Evolutionary conservation across 1,140 invertebrate species (phyloP).

Genomic region (Drosophila sechellia): DNA sequence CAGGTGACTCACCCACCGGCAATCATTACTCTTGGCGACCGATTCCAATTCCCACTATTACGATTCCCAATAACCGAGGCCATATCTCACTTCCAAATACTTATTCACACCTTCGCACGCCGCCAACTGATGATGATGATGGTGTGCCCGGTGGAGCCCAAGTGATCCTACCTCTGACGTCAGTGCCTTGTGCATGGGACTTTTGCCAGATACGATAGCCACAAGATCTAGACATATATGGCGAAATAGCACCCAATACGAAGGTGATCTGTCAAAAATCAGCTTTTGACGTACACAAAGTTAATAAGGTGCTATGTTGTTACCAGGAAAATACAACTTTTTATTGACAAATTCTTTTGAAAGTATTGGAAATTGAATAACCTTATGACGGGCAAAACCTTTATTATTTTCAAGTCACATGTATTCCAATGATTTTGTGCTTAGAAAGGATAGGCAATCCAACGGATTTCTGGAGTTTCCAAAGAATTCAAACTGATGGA

Average conservation of each 20-base stretch:
- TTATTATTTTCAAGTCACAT: not conserved
- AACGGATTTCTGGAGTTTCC: too few relatives aligned
- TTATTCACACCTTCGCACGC: slow-evolving; percentile 28
- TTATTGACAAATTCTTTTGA: not conserved
- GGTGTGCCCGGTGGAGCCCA: slow-evolving; percentile 13
- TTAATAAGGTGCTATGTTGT: slow-evolving; percentile 7
- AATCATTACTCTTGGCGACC: slow-evolving; percentile 3
- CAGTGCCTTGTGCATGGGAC: slow-evolving; percentile 6
- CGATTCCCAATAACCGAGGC: slow-evolving; percentile 29
- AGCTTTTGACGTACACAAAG: not conserved
- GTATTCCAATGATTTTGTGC: too few relatives aligned
- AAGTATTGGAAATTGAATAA: too few relatives aligned
- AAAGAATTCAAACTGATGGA: not conserved
- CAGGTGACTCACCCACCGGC: not conserved
- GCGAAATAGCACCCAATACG: not conserved
- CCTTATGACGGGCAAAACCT: not conserved
- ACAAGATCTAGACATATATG: slow-evolving; percentile 1
- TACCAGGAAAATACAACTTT: not conserved
- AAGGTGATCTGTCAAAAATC: slow-evolving; percentile 1
- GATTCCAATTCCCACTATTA: slow-evolving; percentile 1
- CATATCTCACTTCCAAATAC: slow-evolving; percentile 25
- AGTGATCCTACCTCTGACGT: slow-evolving; percentile 22
- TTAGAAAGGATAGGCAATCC: too few relatives aligned
- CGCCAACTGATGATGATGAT: slow-evolving; percentile 9
- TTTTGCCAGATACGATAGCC: slow-evolving; percentile 18